Conservation (phyloP, 2,888 invertebrate genomes). For the Philopedon plagiatum region DNA sequence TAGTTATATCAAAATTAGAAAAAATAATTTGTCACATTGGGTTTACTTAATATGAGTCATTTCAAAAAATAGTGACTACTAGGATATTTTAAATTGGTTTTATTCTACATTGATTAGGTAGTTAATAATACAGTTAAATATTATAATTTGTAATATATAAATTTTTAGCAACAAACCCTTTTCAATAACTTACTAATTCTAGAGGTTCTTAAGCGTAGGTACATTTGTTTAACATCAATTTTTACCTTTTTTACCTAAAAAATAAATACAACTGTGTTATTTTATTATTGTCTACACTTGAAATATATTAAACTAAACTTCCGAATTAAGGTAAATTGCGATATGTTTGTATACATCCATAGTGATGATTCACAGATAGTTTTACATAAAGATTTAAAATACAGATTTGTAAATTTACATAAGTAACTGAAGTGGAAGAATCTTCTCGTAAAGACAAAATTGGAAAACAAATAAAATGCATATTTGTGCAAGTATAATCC, state of each 20-base stretch:
- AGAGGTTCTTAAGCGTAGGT: slow-evolving; percentile 28
- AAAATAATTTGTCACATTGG: too few species aligned
- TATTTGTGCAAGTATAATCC: too few species aligned
- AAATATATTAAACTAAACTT: slow-evolving; percentile 60
- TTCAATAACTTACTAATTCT: slow-evolving; percentile 4
- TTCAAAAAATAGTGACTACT: too few species aligned
- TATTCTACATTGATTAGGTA: too few species aligned
- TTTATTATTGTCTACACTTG: slow-evolving; percentile 66
- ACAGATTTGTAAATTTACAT: slow-evolving; percentile 15
- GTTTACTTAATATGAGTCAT: too few species aligned
- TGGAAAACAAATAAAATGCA: too few species aligned
- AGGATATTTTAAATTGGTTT: too few species aligned
- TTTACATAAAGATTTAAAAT: slow-evolving; percentile 4
- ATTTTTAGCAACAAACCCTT: neutral
- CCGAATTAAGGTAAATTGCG: slow-evolving; percentile 58
- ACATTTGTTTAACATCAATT: slow-evolving; percentile 40
- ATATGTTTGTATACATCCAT: slow-evolving; percentile 61
- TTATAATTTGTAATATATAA: neutral
- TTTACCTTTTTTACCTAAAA: slow-evolving; percentile 42
- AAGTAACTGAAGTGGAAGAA: neutral
- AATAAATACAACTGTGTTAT: slow-evolving; percentile 61
- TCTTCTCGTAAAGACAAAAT: too few species aligned
- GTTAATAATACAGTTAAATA: too few species aligned
- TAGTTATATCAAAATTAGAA: too few species aligned
- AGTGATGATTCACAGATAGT: slow-evolving; percentile 58